phyloP scores from a whole-genome alignment of 2,797 vertebrate species.

The Rhabdomys pumilio region DNA sequence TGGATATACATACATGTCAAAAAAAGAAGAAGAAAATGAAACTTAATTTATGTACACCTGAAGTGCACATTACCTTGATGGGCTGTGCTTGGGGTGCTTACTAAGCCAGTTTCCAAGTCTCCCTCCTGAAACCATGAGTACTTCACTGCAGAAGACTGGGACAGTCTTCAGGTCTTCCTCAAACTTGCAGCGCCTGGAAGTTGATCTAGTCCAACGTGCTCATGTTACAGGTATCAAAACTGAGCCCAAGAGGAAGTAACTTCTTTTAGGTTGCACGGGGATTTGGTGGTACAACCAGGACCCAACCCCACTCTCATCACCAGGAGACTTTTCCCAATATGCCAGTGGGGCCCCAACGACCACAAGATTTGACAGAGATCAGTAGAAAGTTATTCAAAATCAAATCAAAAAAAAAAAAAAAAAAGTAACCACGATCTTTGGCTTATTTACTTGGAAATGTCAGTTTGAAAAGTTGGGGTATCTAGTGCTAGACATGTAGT shows the following conservation, averaged over 20 bases:
- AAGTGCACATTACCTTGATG: neutral
- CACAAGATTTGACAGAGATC: neutral
- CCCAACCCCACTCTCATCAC: neutral
- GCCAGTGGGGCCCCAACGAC: neutral
- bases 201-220: neutral
- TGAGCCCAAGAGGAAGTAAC: slow-evolving; percentile 40
- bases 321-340: neutral
- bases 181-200: slow-evolving; percentile 7
- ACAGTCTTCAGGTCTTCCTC: neutral
- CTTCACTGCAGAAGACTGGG: neutral
- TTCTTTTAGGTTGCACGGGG: neutral
- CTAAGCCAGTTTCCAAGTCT: neutral
- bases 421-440: neutral
- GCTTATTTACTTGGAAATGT: neutral
- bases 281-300: slow-evolving; percentile 47
- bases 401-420: neutral
- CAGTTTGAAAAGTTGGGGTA: neutral
- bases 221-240: slow-evolving; percentile 56
- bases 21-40: neutral
- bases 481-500: neutral
- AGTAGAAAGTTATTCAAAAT: slow-evolving; percentile 4
- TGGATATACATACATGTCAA: neutral
- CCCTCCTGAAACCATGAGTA: neutral
- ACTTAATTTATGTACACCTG: neutral
- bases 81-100: neutral